Evolutionary conservation across 2,797 vertebrate genomes (phyloP), one percentile per base, ranked within the genome.

Genomic region (Protonibea diacanthus): DNA sequence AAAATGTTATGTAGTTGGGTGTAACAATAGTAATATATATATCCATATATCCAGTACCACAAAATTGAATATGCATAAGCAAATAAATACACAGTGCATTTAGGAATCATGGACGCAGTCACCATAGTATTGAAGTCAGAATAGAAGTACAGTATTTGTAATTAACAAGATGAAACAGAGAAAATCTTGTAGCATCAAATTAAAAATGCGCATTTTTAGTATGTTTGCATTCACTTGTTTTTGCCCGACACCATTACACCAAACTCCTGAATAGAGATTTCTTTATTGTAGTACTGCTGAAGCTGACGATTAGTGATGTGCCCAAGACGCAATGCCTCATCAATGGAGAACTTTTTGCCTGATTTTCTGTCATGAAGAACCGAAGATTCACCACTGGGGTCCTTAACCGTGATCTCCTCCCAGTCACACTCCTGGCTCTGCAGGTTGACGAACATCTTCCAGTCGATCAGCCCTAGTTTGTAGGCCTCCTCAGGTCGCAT

Each of bases 341-440:
- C 98, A 0, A 99, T 97, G 71, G 97, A 97, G 89, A 99, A 99
- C 91, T 97, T 97, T 77, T 95, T 95, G 6, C 98, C 98, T 0
- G 98, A 99, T 86, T 99, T 99, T 55, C 97, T 96, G 93, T 99
- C 98, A 0, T 97, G 96, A 74, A 99, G 97, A 73, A 99, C 95
- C 0, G 97, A 98, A 0, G 98, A 99, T 74, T 98, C 97, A 10
- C 98, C 97, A 0, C 71, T 95, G 15, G 98, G 98, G 40, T 97
- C 97, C 82, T 98, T 99, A 55, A 99, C 93, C 0, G 97, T 93
- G 82, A 98, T 97, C 92, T 99, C 98, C 88, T 99, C 98, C 98
- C 98, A 99, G 89, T 99, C 98, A 0, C 98, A 99, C 87, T 99
- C 98, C 86, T 99, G 98, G 84, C 96, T 96, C 86, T 97, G 96